These are phyloP conservation scores for Gobio occitaniae DNA, from an alignment of 2,797 vertebrate genomes.

Conservation along the genomic window DNA sequence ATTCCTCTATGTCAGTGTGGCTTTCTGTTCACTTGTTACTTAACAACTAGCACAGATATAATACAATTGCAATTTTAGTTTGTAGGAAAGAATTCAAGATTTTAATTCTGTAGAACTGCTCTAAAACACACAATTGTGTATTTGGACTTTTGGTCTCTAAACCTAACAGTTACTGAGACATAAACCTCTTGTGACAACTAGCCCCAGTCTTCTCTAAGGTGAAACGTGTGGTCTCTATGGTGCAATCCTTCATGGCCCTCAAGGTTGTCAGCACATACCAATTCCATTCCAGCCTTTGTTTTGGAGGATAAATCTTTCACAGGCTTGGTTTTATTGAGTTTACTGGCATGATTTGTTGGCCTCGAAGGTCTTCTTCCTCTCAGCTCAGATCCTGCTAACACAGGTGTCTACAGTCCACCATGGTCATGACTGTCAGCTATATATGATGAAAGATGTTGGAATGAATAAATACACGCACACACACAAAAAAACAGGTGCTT, in stretches of 20 bases:
- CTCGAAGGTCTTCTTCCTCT: constrained; percentile 65
- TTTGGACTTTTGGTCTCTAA: not conserved
- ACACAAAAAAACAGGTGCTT: constrained; percentile 32
- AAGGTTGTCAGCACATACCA: constrained; percentile 61
- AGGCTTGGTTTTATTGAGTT: constrained; percentile 69
- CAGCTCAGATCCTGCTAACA: constrained; percentile 54
- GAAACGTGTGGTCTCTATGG: constrained; percentile 35
- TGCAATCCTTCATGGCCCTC: constrained; percentile 53
- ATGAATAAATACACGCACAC: constrained; percentile 58
- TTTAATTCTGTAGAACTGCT: not conserved
- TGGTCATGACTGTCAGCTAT: constrained; percentile 58
- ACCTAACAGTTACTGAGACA: not conserved
- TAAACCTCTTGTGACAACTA: constrained; percentile 22
- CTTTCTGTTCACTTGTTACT: not conserved
- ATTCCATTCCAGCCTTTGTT: constrained; percentile 63
- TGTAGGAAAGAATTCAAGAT: too few species aligned
- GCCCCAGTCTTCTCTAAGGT: not conserved
- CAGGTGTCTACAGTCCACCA: constrained; percentile 58
- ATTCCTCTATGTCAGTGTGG: not conserved
- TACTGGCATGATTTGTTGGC: constrained; percentile 66
- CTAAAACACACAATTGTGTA: not conserved
- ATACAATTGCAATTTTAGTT: not conserved
- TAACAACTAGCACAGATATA: not conserved
- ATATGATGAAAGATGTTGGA: constrained; percentile 60
- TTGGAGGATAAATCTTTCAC: constrained; percentile 70